A percentile compares a stretch with the other conserved stretches of the same genome.
Evolutionary conservation across 2,888 invertebrate species (phyloP).

Genomic region (Drosophila koepferae): DNA sequence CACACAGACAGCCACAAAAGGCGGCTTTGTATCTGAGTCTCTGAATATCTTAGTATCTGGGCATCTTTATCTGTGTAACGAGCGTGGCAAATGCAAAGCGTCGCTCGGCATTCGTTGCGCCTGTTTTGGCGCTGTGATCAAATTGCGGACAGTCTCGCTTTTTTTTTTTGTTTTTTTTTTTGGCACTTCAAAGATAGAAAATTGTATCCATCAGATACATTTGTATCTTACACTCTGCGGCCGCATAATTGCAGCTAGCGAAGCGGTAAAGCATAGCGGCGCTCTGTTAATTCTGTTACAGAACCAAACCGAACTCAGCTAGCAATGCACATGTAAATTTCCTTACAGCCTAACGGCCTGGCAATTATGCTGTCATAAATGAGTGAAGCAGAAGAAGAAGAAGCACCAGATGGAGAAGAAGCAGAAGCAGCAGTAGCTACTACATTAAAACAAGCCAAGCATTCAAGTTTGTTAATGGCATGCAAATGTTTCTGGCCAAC

Average conservation of each 20-base stretch:
- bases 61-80: conserved; percentile 51
- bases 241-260: conserved; percentile 71
- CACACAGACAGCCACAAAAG: conserved; percentile 29
- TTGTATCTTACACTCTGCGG: conserved; percentile 51
- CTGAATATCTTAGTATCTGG: conserved; percentile 24
- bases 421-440: conserved; percentile 28
- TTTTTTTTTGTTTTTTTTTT: conserved; percentile 13
- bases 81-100: conserved; percentile 63
- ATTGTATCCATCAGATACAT: conserved; percentile 4
- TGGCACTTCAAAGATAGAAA: conserved; percentile 23
- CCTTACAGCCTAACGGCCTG: conserved; percentile 51
- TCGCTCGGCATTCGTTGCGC: conserved; percentile 63
- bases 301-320: conserved; percentile 37
- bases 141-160: conserved; percentile 34
- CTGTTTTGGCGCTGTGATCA: conserved; percentile 48
- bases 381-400: conserved; percentile 34
- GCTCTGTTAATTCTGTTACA: conserved; percentile 72
- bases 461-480: conserved; percentile 63
- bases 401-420: conserved; percentile 31
- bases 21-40: conserved; percentile 28
- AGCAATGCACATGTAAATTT: conserved; percentile 42
- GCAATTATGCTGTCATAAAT: conserved; percentile 74
- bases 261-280: conserved; percentile 68
- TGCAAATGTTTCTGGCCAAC: conserved; percentile 62
- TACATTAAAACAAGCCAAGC: conserved; percentile 54